These are phyloP conservation scores for Drosophila robusta DNA, from an alignment of 2,888 invertebrate species.

Conservation along the genomic window DNA sequence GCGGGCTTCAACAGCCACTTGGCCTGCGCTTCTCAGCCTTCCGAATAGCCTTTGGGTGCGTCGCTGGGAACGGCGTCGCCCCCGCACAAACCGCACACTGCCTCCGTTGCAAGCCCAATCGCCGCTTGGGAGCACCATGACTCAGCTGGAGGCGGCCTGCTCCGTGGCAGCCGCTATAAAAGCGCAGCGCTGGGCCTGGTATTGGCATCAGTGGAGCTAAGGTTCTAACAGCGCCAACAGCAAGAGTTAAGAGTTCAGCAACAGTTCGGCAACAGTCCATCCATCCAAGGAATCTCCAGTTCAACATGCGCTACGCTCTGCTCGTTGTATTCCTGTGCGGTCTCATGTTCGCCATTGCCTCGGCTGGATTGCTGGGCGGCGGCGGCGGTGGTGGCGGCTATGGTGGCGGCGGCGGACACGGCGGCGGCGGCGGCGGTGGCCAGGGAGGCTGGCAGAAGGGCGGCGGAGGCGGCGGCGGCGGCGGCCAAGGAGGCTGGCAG, in stretches of 20 bases:
- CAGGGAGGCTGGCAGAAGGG: constrained; percentile 31
- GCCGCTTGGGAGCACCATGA: constrained; percentile 53
- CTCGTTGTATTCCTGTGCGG: constrained; percentile 62
- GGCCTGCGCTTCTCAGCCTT: constrained; percentile 62
- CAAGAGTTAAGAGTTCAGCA: constrained; percentile 16
- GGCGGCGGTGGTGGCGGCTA: constrained; percentile 55
- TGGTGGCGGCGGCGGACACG: constrained; percentile 44
- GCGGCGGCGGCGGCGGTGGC: constrained; percentile 45
- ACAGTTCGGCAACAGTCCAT: constrained; percentile 11
- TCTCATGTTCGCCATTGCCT: constrained; percentile 59
- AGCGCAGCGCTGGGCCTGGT: constrained; percentile 41
- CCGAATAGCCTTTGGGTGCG: constrained; percentile 60
- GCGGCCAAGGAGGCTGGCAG: constrained; percentile 40
- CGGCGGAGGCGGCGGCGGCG: constrained; percentile 32
- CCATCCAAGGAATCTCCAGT: constrained; percentile 17
- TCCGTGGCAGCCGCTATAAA: constrained; percentile 64
- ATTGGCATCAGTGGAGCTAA: constrained; percentile 69
- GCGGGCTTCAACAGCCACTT: constrained; percentile 22
- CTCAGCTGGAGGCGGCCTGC: constrained; percentile 56
- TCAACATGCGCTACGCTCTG: constrained; percentile 68
- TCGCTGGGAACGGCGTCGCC: constrained; percentile 20
- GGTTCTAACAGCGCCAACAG: constrained; percentile 53
- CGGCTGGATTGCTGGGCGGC: constrained; percentile 64
- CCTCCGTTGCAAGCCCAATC: constrained; percentile 37
- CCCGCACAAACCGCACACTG: constrained; percentile 12